Percentiles rank a stretch among this genome's conserved stretches.
Conservation (phyloP, 2,797 vertebrate genomes). For the Falco columbarius region DNA sequence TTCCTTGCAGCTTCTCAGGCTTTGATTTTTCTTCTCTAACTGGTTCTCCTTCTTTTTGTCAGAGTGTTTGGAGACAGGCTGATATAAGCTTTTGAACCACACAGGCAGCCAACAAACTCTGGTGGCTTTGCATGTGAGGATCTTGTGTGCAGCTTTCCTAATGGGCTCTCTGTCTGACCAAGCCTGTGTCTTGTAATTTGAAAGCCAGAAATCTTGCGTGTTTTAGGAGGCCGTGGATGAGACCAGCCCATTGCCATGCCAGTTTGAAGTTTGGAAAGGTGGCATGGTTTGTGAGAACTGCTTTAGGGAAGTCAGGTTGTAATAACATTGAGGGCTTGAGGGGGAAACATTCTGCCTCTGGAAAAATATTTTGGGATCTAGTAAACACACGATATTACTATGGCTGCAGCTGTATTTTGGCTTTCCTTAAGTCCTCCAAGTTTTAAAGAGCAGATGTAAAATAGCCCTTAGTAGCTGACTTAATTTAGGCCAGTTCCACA, state of each 20-base stretch:
- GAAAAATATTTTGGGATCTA: not conserved
- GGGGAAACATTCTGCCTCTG: not conserved
- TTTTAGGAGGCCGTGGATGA: not conserved
- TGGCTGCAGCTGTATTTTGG: not conserved
- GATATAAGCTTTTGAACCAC: slow-evolving; percentile 57
- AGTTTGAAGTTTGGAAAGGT: slow-evolving; percentile 12
- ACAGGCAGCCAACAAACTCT: not conserved
- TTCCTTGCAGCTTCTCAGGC: slow-evolving; percentile 61
- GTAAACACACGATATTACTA: not conserved
- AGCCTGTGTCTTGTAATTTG: slow-evolving; percentile 45
- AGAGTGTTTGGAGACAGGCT: slow-evolving; percentile 14
- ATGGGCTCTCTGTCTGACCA: slow-evolving; percentile 30
- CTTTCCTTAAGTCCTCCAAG: not conserved
- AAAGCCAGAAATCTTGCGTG: slow-evolving; percentile 7
- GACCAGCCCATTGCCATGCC: not conserved
- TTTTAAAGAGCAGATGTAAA: not conserved
- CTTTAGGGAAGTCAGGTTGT: not conserved
- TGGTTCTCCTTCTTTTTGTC: slow-evolving; percentile 52
- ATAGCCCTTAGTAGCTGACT: not conserved
- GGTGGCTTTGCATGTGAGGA: slow-evolving; percentile 19
- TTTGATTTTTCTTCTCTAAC: slow-evolving; percentile 66
- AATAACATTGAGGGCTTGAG: not conserved
- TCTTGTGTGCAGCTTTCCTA: slow-evolving; percentile 6
- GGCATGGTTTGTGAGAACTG: slow-evolving; percentile 1
- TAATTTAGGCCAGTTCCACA: not conserved